Conservation (phyloP, 2,113 vertebrate species). For the Rhinoderma darwinii region DNA sequence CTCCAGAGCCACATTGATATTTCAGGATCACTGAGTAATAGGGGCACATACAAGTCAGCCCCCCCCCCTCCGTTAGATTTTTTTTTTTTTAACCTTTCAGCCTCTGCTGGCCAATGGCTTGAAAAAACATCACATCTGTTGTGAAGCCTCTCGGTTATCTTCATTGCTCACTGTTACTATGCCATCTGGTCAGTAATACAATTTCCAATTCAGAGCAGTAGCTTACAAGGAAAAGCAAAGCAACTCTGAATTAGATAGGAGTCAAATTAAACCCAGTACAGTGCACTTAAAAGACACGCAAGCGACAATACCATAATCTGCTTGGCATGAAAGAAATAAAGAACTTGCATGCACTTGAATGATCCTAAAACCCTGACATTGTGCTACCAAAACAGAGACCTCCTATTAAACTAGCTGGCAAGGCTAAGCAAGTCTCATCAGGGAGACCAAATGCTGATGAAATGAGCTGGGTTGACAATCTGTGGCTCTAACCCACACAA, state of each 20-base stretch:
- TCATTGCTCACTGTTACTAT: conserved; percentile 51
- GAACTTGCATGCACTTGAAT: background rate
- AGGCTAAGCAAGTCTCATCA: conserved; percentile 18
- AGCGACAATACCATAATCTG: background rate
- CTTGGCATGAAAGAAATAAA: background rate
- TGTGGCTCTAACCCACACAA: background rate
- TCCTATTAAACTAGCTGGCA: conserved; percentile 20
- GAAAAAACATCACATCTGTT: conserved; percentile 53
- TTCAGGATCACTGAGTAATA: conserved; percentile 38
- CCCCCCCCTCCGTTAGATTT: background rate
- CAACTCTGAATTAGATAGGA: conserved; percentile 13
- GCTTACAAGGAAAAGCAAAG: conserved; percentile 20
- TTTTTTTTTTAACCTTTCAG: conserved; percentile 46
- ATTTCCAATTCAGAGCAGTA: conserved; percentile 42
- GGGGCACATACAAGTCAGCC: background rate
- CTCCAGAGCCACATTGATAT: background rate
- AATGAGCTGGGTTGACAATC: conserved; percentile 26
- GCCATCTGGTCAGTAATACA: conserved; percentile 56
- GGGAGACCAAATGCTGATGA: conserved; percentile 41
- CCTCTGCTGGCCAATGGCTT: conserved; percentile 44
- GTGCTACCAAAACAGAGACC: background rate
- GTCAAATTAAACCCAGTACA: conserved; percentile 20
- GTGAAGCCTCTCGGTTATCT: conserved; percentile 54
- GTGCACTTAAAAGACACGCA: conserved; percentile 7
- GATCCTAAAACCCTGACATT: conserved; percentile 8